Evolutionary conservation across 2,888 invertebrate genomes (phyloP).

Genomic region (Cataglyphis rosenhaueri): DNA sequence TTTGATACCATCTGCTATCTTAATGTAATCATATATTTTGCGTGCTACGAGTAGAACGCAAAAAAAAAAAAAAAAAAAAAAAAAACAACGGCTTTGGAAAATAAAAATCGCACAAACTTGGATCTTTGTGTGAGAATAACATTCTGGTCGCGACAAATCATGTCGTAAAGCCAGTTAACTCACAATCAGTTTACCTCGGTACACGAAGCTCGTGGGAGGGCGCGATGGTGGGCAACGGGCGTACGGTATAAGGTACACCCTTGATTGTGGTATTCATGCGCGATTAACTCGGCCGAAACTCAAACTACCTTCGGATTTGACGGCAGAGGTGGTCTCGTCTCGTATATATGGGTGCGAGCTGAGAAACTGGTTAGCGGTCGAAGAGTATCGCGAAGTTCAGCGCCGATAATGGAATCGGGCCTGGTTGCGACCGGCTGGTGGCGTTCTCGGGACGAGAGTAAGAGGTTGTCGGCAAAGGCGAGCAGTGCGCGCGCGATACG

Average conservation of each 20-base stretch:
- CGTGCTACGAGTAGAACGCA: not conserved
- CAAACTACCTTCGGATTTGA: conserved; percentile 67
- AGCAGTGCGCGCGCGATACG: conserved; percentile 63
- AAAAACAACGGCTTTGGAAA: not conserved
- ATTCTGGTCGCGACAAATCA: conserved; percentile 43
- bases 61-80: not conserved
- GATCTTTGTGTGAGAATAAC: conserved; percentile 1
- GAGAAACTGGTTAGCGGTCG: conserved; percentile 57
- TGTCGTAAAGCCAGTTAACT: conserved; percentile 49
- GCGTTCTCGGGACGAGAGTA: conserved; percentile 57
- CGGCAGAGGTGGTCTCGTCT: conserved; percentile 40
- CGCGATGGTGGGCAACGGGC: conserved; percentile 43
- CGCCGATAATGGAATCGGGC: conserved; percentile 78
- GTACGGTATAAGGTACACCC: conserved; percentile 71
- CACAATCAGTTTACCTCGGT: conserved; percentile 29
- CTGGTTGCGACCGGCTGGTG: conserved; percentile 61
- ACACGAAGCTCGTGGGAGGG: conserved; percentile 44
- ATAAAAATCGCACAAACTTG: conserved; percentile 28
- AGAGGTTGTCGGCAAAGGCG: conserved; percentile 75
- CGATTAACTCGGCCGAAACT: conserved; percentile 77
- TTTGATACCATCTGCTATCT: not conserved
- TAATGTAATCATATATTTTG: not conserved
- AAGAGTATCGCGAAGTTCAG: conserved; percentile 76
- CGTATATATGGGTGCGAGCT: conserved; percentile 42
- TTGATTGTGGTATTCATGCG: conserved; percentile 80